A percentile compares a stretch with the other conserved stretches of the same genome.
Conservation (phyloP, 2,888 invertebrate genomes). For the Acleris emargana region DNA sequence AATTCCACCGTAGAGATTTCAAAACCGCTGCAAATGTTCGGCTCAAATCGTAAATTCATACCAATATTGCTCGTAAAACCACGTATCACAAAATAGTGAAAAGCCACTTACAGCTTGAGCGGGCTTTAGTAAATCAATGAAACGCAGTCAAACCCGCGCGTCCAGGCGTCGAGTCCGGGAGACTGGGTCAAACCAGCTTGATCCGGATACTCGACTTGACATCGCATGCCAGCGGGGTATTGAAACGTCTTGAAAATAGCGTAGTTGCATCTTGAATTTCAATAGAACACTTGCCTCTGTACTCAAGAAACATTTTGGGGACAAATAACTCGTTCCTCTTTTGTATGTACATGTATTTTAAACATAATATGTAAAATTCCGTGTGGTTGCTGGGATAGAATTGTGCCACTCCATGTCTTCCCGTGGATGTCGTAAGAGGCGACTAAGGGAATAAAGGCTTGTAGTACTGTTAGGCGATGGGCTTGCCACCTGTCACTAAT, state of each 20-base stretch:
- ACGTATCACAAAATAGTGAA: not conserved
- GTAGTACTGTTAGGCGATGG: too few species aligned
- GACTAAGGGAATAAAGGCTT: too few species aligned
- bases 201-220: constrained; percentile 20
- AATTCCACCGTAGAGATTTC: too few species aligned
- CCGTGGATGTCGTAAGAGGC: too few species aligned
- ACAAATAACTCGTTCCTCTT: too few species aligned
- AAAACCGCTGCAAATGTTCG: too few species aligned
- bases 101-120: constrained; percentile 7
- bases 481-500: too few species aligned
- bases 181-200: constrained; percentile 30
- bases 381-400: too few species aligned
- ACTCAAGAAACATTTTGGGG: not conserved
- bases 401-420: too few species aligned
- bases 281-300: not conserved
- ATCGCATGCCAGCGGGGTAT: constrained; percentile 17
- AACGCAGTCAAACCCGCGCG: constrained; percentile 15
- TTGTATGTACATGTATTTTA: too few species aligned
- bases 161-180: constrained; percentile 26
- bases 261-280: constrained; percentile 14
- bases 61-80: not conserved
- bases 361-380: too few species aligned
- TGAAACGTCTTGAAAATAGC: constrained; percentile 22
- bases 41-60: too few species aligned
- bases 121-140: constrained; percentile 27